Conservation (phyloP, 2,113 vertebrate genomes). For the Passerina amoena region DNA sequence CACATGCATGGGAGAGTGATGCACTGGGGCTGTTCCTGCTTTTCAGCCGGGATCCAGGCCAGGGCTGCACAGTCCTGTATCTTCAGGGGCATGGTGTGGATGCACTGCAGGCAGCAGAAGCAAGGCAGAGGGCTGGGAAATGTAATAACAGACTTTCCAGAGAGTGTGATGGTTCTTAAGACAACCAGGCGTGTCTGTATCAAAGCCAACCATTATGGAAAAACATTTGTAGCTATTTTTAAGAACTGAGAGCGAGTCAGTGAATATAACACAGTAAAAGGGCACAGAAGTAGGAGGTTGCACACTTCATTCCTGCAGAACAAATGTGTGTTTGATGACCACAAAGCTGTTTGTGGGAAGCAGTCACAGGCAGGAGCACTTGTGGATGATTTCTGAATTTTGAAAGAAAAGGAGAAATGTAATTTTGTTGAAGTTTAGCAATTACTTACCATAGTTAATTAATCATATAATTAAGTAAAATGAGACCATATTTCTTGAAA, state of each 20-base stretch:
- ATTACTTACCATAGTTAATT: conserved; percentile 67
- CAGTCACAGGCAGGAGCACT: not conserved
- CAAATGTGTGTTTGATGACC: not conserved
- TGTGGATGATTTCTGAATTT: not conserved
- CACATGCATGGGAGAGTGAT: not conserved
- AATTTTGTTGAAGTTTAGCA: conserved; percentile 52
- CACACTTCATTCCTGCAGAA: not conserved
- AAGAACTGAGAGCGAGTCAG: not conserved
- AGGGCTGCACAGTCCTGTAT: not conserved
- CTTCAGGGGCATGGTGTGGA: not conserved
- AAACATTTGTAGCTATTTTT: not conserved
- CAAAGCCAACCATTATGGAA: not conserved
- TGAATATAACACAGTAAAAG: not conserved
- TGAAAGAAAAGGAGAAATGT: conserved; percentile 20
- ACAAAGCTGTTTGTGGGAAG: not conserved
- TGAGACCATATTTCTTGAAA: conserved; percentile 66
- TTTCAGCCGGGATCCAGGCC: fast-evolving
- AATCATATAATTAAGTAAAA: conserved; percentile 70
- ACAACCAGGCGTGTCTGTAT: not conserved
- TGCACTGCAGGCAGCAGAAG: not conserved
- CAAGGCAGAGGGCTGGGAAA: not conserved
- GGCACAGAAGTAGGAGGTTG: not conserved
- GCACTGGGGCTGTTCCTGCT: not conserved
- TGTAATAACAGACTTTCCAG: not conserved
- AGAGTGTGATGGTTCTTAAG: not conserved